phyloP scores from a whole-genome alignment of 2,113 vertebrate species.

The Nestor notabilis region DNA sequence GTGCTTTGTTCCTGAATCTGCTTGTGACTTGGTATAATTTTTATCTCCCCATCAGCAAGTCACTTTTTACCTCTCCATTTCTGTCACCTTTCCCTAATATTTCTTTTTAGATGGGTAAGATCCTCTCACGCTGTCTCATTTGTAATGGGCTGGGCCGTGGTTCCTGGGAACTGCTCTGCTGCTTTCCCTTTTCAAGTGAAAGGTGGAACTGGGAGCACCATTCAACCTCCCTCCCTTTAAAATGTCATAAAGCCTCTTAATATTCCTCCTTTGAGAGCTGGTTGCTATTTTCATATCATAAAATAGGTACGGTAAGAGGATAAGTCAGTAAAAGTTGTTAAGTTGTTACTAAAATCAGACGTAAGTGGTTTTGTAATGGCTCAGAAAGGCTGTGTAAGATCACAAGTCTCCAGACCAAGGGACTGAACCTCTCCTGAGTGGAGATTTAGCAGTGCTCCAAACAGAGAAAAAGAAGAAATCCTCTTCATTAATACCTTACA shows the following conservation, averaged over 20 bases:
- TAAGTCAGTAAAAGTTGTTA: not conserved
- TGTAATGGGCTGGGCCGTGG: not conserved
- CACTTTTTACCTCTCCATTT: not conserved
- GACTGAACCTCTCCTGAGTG: not conserved
- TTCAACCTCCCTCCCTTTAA: not conserved
- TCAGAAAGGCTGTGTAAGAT: not conserved
- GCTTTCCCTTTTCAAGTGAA: slow-evolving; percentile 1
- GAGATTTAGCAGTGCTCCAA: not conserved
- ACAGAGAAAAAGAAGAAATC: slow-evolving; percentile 48
- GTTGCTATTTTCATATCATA: not conserved
- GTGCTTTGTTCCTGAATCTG: not conserved
- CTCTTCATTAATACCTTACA: not conserved
- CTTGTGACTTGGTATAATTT: not conserved
- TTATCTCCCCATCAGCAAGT: not conserved
- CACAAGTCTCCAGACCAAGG: not conserved
- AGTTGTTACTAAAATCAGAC: not conserved
- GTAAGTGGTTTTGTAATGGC: not conserved
- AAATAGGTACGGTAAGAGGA: not conserved
- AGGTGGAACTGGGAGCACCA: not conserved
- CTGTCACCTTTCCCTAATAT: not conserved
- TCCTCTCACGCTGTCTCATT: not conserved
- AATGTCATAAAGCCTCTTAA: not conserved
- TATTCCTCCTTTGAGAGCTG: not conserved
- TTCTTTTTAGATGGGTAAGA: not conserved
- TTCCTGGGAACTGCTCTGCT: not conserved